Evolutionary conservation across 1,140 invertebrate species (phyloP).

Genomic region (Hirudo medicinalis): DNA sequence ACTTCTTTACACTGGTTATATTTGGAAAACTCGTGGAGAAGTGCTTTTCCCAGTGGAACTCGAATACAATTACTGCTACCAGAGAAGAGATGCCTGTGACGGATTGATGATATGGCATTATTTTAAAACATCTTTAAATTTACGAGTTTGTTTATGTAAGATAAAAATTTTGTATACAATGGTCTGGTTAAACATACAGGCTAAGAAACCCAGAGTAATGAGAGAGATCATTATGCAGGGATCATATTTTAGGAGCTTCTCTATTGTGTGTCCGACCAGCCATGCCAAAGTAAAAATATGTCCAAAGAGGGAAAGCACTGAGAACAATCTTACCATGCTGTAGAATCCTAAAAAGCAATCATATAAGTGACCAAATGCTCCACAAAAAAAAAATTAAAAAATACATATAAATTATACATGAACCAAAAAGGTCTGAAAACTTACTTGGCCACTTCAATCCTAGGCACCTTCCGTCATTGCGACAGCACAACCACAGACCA

Average conservation of each 20-base stretch:
- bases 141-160: no score
- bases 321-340: slow-evolving; percentile 13
- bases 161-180: no score
- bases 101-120: no score
- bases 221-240: slow-evolving; percentile 19
- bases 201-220: slow-evolving; percentile 14
- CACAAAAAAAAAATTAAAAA: no score
- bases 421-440: background rate
- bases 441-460: slow-evolving; percentile 17
- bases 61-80: no score
- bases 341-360: slow-evolving; percentile 19
- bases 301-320: slow-evolving; percentile 16
- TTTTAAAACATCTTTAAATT: no score
- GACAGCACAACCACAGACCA: slow-evolving; percentile 20
- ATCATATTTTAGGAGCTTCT: slow-evolving; percentile 22
- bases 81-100: no score
- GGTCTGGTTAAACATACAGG: slow-evolving; percentile 17
- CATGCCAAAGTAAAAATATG: slow-evolving; percentile 18
- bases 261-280: slow-evolving; percentile 21
- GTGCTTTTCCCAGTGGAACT: no score
- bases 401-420: no score
- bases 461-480: slow-evolving; percentile 18
- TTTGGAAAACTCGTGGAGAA: no score
- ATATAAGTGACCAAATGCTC: background rate
- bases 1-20: no score